Evolutionary conservation across 2,888 invertebrate species (phyloP), one percentile per base, ranked within the genome.

Genomic region (Panorpa germanica): DNA sequence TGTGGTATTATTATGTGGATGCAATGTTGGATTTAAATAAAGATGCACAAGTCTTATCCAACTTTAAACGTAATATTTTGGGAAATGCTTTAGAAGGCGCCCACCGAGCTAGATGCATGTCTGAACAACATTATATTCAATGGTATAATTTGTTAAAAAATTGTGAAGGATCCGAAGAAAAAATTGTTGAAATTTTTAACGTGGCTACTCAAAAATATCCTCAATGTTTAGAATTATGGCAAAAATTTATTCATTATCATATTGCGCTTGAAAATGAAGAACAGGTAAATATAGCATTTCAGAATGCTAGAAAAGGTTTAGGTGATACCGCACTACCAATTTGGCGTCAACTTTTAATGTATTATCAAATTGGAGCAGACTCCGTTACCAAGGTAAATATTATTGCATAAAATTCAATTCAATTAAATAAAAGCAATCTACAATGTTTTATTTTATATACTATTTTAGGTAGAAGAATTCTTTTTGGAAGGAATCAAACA

Each of bases 1-100:
- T 67, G 57, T 66, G 64, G 63, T 52, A 55, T 1, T 39, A 57
- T 3, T 70, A 65, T 38, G 48, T 70, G 29, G 61, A 68, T 35
- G 61, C 59, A 14, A 52, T 70, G 46, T 38, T 65, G 15, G 58
- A 65, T 37, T 47, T 67, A 1, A 61, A 61, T 44, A 50, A 53
- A 14, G 59, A 65, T 33, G 39, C 46, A 9, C 46, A 47, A 2
- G 45, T 50, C 2, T 49, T 63, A 16, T 54, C 59, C 3, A 52
- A 52, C 21, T 53, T 57, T 9, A 63, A 60, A 38, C 53, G 52
- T 15, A 59, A 61, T 34, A 46, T 62, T 14, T 43, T 70, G 25
- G 56, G 53, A 25, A 48, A 44, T 25, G 63, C 65, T 2, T 49
- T 68, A 10, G 43, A 50, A n/a, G 56, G 55, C 25, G 64, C 57